phyloP scores from a whole-genome alignment of 2,113 vertebrate species.

The Syrrhaptes paradoxus region DNA sequence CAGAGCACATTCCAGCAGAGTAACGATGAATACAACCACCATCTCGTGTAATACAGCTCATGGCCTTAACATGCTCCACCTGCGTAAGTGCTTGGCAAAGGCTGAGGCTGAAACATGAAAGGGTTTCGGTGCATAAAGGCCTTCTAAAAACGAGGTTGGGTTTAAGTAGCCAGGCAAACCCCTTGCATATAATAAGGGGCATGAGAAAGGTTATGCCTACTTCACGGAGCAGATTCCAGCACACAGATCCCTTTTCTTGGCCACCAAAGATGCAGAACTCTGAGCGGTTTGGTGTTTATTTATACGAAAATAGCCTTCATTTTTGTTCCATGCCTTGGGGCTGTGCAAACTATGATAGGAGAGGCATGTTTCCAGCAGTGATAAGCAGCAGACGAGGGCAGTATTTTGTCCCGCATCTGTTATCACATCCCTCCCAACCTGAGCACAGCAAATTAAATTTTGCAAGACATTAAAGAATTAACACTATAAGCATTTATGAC shows the following conservation, averaged over 20 bases:
- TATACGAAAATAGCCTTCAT: conserved; percentile 58
- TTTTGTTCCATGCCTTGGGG: conserved; percentile 55
- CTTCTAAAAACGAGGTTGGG: neutral
- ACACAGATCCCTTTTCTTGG: conserved; percentile 53
- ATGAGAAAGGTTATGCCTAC: conserved; percentile 69
- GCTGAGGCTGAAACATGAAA: neutral
- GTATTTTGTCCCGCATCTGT: conserved; percentile 16
- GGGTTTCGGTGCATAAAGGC: neutral
- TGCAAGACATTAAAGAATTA: conserved; percentile 58
- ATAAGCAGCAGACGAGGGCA: conserved; percentile 2
- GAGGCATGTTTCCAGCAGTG: conserved; percentile 38
- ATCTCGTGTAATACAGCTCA: neutral
- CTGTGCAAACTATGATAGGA: neutral
- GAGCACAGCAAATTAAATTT: conserved; percentile 37
- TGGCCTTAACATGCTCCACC: conserved; percentile 19
- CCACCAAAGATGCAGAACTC: conserved; percentile 59
- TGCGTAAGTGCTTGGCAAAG: conserved; percentile 24
- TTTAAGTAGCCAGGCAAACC: conserved; percentile 41
- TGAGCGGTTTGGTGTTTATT: conserved; percentile 61
- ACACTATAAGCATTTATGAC: conserved; percentile 42
- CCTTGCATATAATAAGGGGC: conserved; percentile 53
- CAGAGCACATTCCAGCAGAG: neutral
- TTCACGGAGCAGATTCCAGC: conserved; percentile 31
- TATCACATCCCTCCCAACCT: neutral
- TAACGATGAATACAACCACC: neutral